These are phyloP conservation scores for Clusia tigrina DNA, from an alignment of 2,888 invertebrate species.

Conservation along the genomic window DNA sequence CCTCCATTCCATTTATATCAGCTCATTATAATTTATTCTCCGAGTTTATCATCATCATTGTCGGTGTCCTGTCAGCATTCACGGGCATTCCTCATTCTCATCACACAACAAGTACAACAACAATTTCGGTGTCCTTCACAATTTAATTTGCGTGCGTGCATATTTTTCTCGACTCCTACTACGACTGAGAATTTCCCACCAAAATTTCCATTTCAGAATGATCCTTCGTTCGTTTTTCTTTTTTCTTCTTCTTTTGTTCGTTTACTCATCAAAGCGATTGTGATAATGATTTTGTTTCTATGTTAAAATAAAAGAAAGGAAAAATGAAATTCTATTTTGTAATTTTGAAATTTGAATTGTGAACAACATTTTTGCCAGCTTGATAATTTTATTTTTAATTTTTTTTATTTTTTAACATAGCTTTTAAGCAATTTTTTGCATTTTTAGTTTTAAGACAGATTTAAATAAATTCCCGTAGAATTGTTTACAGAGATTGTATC, in stretches of 20 bases:
- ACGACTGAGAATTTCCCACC: too few relatives aligned
- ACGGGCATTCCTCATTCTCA: too few relatives aligned
- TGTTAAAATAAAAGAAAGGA: slow-evolving; percentile 26
- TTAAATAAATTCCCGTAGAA: background rate
- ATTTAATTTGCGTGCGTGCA: background rate
- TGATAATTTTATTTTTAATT: too few relatives aligned
- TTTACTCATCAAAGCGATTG: slow-evolving; percentile 61
- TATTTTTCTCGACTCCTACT: too few relatives aligned
- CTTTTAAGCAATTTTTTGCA: slow-evolving; percentile 31
- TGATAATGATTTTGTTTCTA: slow-evolving; percentile 58
- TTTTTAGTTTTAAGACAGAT: slow-evolving; percentile 12
- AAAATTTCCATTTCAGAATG: too few relatives aligned
- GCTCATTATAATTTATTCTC: too few relatives aligned
- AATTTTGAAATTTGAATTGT: background rate
- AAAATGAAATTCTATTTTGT: slow-evolving; percentile 20
- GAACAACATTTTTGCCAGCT: slow-evolving; percentile 22
- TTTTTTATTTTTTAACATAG: slow-evolving; percentile 30
- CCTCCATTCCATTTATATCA: too few relatives aligned
- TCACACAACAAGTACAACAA: background rate
- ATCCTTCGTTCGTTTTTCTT: too few relatives aligned
- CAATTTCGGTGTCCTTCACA: background rate
- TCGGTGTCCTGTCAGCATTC: too few relatives aligned
- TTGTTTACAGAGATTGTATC: slow-evolving; percentile 54
- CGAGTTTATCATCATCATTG: background rate
- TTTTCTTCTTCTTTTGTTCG: slow-evolving; percentile 32